Evolutionary conservation across 2,888 invertebrate genomes (phyloP), one percentile per base, ranked within the genome.

Genomic region (Scrobipalpa atriplicella): DNA sequence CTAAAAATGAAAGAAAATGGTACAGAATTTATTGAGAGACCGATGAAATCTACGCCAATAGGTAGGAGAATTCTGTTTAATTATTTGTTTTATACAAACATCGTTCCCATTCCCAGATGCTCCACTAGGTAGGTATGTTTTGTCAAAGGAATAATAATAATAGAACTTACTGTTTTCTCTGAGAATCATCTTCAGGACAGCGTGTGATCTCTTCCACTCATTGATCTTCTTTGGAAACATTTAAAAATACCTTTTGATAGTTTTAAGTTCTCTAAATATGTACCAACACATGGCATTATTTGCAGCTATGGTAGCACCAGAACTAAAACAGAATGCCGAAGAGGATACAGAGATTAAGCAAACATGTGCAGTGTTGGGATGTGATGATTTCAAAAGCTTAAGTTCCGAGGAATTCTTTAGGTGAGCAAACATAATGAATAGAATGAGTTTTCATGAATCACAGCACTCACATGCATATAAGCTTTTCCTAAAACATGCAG

Each of bases 291-390:
- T 60, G 60, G 2, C 29, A 13, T 19, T 62, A 11, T 54, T 64
- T 19, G 1, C 76, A 92, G 92, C 92, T n/a, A 92, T 86, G 89
- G 92, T 92, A 68, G 92, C 92, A 21, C 92, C 92, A 7, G 92
- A 92, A 76, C 70, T 90, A 11, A 92, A 91, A 75, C 91, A 90
- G 66, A 85, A 79, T 70, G 75, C 83, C 0, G 91, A 88, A 66
- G 76, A 75, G 2, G 76, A 88, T 67, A 84, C 85, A 54, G 89
- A 86, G 73, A 92, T 92, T 47, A 86, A 89, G 0, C 91, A 90
- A 70, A 83, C 88, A 5, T 92, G 92, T 80, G 91, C 91, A 21
- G 92, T 92, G 2, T 74, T 87, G 18, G 92, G 92, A 18, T 92
- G 92, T 76, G 92, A 92, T 38, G 90, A 91, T 67, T 90, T 83